Evolutionary conservation across 2,797 vertebrate species (phyloP).

Genomic region (Telmatherina bonti): DNA sequence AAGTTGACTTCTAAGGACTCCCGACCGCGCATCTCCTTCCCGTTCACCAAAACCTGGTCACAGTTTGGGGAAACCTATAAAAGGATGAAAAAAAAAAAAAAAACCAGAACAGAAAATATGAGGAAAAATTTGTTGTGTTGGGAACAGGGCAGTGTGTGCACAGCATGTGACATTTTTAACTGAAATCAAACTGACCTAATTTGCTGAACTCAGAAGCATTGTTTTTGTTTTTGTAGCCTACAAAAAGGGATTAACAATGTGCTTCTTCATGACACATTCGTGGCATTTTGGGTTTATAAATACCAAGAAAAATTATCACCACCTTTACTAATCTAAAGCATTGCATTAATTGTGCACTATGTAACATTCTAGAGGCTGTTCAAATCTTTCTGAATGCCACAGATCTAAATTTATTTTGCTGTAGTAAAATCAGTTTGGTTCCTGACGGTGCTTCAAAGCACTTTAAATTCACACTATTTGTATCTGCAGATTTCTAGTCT

Average conservation of each 20-base stretch:
- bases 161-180: background rate
- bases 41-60: constrained; percentile 92
- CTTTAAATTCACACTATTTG: background rate
- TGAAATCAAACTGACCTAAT: too few species aligned
- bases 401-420: too few species aligned
- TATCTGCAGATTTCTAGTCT: constrained; percentile 10
- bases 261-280: constrained; percentile 20
- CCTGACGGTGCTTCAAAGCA: background rate
- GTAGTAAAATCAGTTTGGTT: too few species aligned
- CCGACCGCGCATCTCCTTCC: constrained; percentile 94
- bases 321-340: constrained; percentile 15
- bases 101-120: background rate
- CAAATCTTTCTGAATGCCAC: background rate
- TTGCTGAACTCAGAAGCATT: too few species aligned
- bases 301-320: background rate
- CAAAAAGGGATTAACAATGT: constrained; percentile 26
- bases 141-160: background rate
- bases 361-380: background rate
- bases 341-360: background rate
- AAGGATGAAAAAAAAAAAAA: too few species aligned
- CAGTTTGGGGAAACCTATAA: constrained; percentile 92
- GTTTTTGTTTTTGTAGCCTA: too few species aligned
- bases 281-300: constrained; percentile 31
- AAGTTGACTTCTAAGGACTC: constrained; percentile 93
- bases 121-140: background rate